Conservation (phyloP, 1,140 invertebrate genomes). For the Drosophila busckii region DNA sequence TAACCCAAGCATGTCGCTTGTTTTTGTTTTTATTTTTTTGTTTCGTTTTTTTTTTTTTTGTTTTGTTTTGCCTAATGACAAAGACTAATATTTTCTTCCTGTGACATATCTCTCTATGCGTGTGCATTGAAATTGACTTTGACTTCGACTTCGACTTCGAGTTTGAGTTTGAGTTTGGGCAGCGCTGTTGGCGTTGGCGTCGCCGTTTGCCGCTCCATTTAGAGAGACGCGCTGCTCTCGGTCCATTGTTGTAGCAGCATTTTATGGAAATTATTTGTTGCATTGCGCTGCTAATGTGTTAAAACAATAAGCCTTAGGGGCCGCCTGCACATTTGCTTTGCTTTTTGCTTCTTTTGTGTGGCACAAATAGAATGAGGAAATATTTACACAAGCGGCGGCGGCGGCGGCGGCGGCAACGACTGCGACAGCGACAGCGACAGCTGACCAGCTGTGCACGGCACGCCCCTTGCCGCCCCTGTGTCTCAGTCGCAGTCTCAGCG, state of each 20-base stretch:
- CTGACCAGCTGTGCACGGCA: slow-evolving; percentile 56
- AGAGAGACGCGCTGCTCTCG: slow-evolving; percentile 7
- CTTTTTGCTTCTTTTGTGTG: slow-evolving; percentile 53
- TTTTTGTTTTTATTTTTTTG: slow-evolving; percentile 14
- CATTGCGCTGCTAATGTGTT: slow-evolving; percentile 79
- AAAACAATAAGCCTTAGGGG: slow-evolving; percentile 75
- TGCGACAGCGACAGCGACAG: background rate
- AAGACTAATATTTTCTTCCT: slow-evolving; percentile 79
- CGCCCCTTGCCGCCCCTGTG: slow-evolving; percentile 57
- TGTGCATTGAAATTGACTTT: slow-evolving; percentile 65
- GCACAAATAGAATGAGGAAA: slow-evolving; percentile 67
- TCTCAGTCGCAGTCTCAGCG: slow-evolving; percentile 13
- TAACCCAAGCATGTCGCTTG: slow-evolving; percentile 9
- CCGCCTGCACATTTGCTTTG: slow-evolving; percentile 42
- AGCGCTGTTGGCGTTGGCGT: slow-evolving; percentile 15
- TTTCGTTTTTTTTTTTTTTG: slow-evolving; percentile 35
- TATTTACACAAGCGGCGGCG: slow-evolving; percentile 64
- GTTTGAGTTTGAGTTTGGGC: background rate
- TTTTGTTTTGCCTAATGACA: slow-evolving; percentile 78
- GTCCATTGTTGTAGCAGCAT: slow-evolving; percentile 35
- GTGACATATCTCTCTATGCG: slow-evolving; percentile 71
- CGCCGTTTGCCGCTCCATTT: slow-evolving; percentile 46
- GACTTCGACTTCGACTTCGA: slow-evolving; percentile 21
- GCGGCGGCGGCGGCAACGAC: slow-evolving; percentile 14
- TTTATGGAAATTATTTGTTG: slow-evolving; percentile 79